Base-by-base conservation (phyloP, 2,888 invertebrate genomes). In the Drosophila percnosoma region DNA sequence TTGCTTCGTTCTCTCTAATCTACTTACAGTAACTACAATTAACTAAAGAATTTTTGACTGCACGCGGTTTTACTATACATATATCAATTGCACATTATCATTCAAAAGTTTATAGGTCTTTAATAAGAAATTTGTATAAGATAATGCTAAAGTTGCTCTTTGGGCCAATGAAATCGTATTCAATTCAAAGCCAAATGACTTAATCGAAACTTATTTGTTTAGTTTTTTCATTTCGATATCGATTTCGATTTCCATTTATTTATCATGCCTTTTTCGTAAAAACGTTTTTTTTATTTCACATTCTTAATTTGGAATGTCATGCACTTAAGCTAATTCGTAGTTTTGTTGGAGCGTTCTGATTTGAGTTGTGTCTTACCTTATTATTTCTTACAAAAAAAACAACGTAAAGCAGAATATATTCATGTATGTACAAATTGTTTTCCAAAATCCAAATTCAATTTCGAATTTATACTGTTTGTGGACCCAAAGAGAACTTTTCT, bases 401-500 rank as follows among this genome's bases (percentile, higher is more conserved):
- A 61, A 76, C 62, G 76, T 76, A 63, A 82, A 70, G 78, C 76
- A 82, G 80, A 83, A 81, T 75, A 75, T 80, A 69, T 73, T 60
- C 73, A 64, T 65, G 67, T 74, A 73, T 77, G 45, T 57, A 67
- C 57, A 57, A 69, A 76, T 71, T 81, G 29, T 72, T 80, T 75
- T 75, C 55, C 63, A 71, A 70, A 71, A 72, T 67, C 51, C 8
- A 69, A 63, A 61, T 76, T 68, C 84, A 79, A 88, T 83, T 78
- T 83, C 36, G 75, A 84, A 79, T 83, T 83, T 82, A 84, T 93
- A 90, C 89, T 91, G 94, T 94, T 94, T 94, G 94, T 95, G 95
- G 94, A 94, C 94, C 94, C 92, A 91, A 95, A 95, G 94, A 95
- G 95, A 95, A 95, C 95, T 95, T 95, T 95, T 95, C 95, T 95